Evolutionary conservation across 2,113 vertebrate genomes (phyloP), one percentile per base, ranked within the genome.

Genomic region (Gnathonemus longibarbis): DNA sequence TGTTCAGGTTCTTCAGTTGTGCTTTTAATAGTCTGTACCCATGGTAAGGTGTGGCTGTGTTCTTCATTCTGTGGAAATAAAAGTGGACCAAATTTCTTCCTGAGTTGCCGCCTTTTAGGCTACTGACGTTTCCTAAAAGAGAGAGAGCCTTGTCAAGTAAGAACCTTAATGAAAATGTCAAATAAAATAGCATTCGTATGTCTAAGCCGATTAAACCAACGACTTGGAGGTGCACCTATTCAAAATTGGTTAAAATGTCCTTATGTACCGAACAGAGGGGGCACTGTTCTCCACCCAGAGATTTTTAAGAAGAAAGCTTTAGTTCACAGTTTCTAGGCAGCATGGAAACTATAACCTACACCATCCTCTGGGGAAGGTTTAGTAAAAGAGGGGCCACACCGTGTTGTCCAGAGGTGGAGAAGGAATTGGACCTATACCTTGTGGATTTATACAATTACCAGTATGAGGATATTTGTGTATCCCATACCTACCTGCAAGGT

Each of bases 81-180:
- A n/a, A 80, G 15, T 80, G 31, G 35, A 80, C 74, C 74, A 27
- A 19, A 15, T 42, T 19, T 80, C 74, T 80, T 35, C 11, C 70
- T 19, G 70, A 42, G 31, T 80, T 80, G 35, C 70, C 39, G 31
- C 31, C 48, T 89, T 89, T 89, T 31, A 15, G 62, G 21, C 50
- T 39, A 46, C 77, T 89, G 70, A 84, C 89, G 52, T 31, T 35
- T 89, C 52, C 11, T 46, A 48, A 89, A 89, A 77, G 80, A 45
- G 15, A 42, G n/a, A 80, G 88, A 50, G 2, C 49, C 21, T 83
- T 19, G 9, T 84, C 17, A 45, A 80, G 27, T n/a, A 49, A 42
- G 52, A 84, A 46, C 27, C 31, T 31, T 89, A n/a, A 89, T 84
- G 89, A 89, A 86, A 62, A 89, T 89, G 89, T 89, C 89, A 89